Evolutionary conservation across 2,888 invertebrate genomes (phyloP).

Genomic region (Neoascia interrupta): DNA sequence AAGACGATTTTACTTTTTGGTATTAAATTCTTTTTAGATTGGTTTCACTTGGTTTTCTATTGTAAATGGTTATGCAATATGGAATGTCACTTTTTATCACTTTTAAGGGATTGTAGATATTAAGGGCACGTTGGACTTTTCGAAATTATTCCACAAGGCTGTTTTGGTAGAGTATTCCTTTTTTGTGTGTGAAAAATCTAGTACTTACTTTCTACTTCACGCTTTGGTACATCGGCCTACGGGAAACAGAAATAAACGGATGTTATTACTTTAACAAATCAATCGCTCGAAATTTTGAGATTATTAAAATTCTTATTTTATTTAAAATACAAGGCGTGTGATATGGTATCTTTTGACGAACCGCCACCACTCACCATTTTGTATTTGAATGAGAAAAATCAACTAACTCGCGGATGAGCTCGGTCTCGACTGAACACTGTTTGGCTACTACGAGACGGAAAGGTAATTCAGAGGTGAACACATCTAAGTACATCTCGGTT

Average conservation of each 20-base stretch:
- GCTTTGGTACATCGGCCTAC: constrained; percentile 91
- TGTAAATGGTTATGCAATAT: constrained; percentile 46
- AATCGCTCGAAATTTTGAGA: background rate
- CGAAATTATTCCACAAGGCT: constrained; percentile 42
- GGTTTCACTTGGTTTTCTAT: background rate
- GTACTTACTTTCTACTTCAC: constrained; percentile 94
- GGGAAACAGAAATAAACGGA: constrained; percentile 78
- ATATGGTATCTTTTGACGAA: constrained; percentile 71
- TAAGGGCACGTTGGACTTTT: constrained; percentile 37
- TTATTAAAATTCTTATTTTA: too few species aligned
- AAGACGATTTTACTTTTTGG: constrained; percentile 12
- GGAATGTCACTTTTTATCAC: constrained; percentile 34
- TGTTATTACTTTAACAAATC: constrained; percentile 10
- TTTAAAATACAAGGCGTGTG: constrained; percentile 2
- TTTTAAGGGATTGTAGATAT: constrained; percentile 11
- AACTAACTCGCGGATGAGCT: constrained; percentile 81
- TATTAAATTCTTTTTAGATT: constrained; percentile 4
- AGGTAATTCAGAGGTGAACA: constrained; percentile 78
- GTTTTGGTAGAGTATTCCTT: constrained; percentile 20
- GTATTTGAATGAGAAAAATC: constrained; percentile 81
- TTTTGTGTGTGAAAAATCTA: background rate
- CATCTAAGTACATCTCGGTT: constrained; percentile 51
- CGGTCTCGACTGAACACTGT: constrained; percentile 80
- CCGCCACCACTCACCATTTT: constrained; percentile 83
- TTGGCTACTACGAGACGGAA: constrained; percentile 77